A percentile compares a stretch with the other conserved stretches of the same genome.
Evolutionary conservation across 2,113 vertebrate genomes (phyloP).

Genomic region (Callorhinus ursinus): DNA sequence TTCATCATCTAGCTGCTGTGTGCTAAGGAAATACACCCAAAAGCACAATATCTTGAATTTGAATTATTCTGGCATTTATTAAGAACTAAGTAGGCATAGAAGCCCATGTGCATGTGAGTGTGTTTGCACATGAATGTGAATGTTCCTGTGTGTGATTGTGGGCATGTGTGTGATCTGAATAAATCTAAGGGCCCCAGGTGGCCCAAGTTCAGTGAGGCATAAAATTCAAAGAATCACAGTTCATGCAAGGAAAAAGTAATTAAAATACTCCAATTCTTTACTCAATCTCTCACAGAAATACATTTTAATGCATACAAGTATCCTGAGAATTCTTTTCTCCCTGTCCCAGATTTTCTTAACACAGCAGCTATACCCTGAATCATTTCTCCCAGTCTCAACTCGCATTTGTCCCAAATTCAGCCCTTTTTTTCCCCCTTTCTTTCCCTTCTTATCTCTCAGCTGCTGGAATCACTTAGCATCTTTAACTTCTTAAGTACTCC

Average conservation of each 20-base stretch:
- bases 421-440: neutral
- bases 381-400: slow-evolving; percentile 42
- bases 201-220: neutral
- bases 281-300: slow-evolving; percentile 45
- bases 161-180: neutral
- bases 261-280: slow-evolving; percentile 57
- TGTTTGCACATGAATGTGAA: neutral
- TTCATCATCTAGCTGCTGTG: neutral
- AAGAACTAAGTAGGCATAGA: neutral
- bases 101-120: neutral
- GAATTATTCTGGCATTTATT: neutral
- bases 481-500: neutral
- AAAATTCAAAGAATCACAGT: slow-evolving; percentile 53
- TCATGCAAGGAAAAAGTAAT: slow-evolving; percentile 34
- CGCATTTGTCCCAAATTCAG: neutral
- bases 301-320: slow-evolving; percentile 49
- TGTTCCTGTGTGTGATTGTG: neutral
- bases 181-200: neutral
- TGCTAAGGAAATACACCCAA: neutral
- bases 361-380: slow-evolving; percentile 14
- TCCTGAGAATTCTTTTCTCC: slow-evolving; percentile 40
- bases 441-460: neutral
- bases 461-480: neutral
- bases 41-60: neutral
- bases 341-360: neutral